Conservation (phyloP, 2,113 vertebrate genomes). For the Xenopus tropicalis region DNA sequence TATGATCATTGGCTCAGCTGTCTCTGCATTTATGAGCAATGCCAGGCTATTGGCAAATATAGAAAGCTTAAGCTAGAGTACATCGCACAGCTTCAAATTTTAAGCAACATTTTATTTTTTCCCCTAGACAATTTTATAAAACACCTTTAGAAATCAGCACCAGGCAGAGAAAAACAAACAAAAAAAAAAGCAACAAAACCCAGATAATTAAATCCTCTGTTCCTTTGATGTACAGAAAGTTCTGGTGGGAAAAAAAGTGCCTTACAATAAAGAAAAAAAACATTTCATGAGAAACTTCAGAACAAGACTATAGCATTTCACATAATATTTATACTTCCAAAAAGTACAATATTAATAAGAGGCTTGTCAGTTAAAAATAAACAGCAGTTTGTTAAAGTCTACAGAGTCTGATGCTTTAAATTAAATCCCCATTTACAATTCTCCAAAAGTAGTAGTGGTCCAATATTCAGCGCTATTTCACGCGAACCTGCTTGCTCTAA, state of each 20-base stretch:
- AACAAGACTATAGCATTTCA: constrained; percentile 74
- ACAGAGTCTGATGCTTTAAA: constrained; percentile 63
- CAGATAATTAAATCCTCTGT: constrained; percentile 6
- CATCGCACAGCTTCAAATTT: constrained; percentile 4
- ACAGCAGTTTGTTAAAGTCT: constrained; percentile 76
- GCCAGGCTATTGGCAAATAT: too few species aligned
- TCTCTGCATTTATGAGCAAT: too few species aligned
- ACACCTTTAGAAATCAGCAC: constrained; percentile 42
- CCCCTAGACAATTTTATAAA: constrained; percentile 33
- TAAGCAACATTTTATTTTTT: constrained; percentile 37
- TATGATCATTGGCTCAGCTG: too few species aligned
- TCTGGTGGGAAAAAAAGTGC: constrained; percentile 50
- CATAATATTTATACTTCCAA: constrained; percentile 82
- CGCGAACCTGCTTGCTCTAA: constrained; percentile 68
- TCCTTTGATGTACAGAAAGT: constrained; percentile 26
- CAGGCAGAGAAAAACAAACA: constrained; percentile 3
- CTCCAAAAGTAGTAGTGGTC: constrained; percentile 79
- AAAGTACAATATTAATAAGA: constrained; percentile 91
- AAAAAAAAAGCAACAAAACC: background rate
- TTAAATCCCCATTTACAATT: constrained; percentile 75
- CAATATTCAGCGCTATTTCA: constrained; percentile 68
- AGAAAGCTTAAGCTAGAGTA: background rate
- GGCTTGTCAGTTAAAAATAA: constrained; percentile 83
- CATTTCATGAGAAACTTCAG: constrained; percentile 65
- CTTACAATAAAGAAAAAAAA: constrained; percentile 59